These are phyloP conservation scores for Pomatorhinus ruficollis DNA, from an alignment of 2,113 vertebrate species.

Conservation along the genomic window DNA sequence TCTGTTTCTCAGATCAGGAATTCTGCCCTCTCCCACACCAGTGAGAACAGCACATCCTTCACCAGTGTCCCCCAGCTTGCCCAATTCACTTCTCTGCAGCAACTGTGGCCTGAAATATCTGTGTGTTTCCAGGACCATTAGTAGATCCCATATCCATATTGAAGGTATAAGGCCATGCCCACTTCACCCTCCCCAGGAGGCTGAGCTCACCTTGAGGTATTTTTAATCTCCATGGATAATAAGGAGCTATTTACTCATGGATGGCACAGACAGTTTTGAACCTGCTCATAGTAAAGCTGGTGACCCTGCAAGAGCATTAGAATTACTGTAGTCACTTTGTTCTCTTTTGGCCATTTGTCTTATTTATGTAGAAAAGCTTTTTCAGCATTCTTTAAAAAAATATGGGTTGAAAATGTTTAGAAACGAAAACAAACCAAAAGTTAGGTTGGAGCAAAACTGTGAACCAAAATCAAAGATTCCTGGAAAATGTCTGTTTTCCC, in stretches of 20 bases:
- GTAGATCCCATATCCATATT: not conserved
- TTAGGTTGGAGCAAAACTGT: not conserved
- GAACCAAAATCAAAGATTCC: not conserved
- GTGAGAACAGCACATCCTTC: not conserved
- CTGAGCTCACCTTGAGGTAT: not conserved
- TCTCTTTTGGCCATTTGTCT: not conserved
- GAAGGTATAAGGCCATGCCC: not conserved
- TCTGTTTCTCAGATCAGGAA: not conserved
- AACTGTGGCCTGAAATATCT: not conserved
- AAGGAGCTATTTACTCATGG: not conserved
- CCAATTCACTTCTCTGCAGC: not conserved
- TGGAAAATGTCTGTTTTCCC: not conserved
- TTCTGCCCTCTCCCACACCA: not conserved
- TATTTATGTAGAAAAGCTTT: not conserved
- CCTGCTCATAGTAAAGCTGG: not conserved
- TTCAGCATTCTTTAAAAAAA: not conserved
- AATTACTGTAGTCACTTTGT: not conserved
- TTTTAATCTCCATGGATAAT: not conserved
- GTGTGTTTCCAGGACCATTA: not conserved
- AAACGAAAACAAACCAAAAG: not conserved
- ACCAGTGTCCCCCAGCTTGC: not conserved
- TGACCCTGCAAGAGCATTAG: not conserved
- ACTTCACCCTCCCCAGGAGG: not conserved
- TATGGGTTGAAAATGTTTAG: not conserved
- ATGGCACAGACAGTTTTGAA: not conserved